phyloP scores from a whole-genome alignment of 1,140 invertebrate species.

The Periplaneta americana region DNA sequence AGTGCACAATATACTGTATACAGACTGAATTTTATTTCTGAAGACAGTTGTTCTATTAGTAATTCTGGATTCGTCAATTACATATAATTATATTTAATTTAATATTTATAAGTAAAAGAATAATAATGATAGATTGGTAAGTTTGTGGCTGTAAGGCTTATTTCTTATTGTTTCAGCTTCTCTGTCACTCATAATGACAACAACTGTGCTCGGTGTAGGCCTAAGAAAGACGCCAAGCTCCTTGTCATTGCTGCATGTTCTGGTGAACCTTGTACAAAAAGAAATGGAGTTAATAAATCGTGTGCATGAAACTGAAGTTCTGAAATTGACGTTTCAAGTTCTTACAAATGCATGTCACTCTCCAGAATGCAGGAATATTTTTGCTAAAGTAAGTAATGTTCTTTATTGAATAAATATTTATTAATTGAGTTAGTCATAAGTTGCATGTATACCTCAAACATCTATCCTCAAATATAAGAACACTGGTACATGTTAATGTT shows the following conservation, averaged over 20 bases:
- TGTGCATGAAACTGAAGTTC: conserved; percentile 35
- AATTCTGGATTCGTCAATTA: too few species aligned
- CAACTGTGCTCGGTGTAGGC: conserved; percentile 42
- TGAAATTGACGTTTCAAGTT: conserved; percentile 42
- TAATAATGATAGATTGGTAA: too few species aligned
- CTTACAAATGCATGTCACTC: conserved; percentile 42
- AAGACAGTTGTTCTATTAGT: too few species aligned
- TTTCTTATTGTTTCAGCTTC: conserved; percentile 37
- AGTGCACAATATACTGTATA: too few species aligned
- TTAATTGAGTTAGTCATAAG: too few species aligned
- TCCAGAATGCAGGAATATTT: conserved; percentile 43
- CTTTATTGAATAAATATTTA: too few species aligned
- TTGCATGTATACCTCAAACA: too few species aligned
- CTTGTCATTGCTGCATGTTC: conserved; percentile 42
- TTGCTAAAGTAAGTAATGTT: conserved; percentile 43
- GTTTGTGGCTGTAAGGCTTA: background rate
- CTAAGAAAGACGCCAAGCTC: conserved; percentile 45
- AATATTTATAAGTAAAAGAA: too few species aligned
- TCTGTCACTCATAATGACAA: conserved; percentile 44
- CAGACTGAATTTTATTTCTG: too few species aligned
- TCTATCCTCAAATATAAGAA: too few species aligned
- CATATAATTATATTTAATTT: too few species aligned
- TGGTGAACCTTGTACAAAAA: conserved; percentile 38
- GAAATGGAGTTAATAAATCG: conserved; percentile 43
- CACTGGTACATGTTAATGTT: too few species aligned